Evolutionary conservation across 2,888 invertebrate genomes (phyloP).

Genomic region (Chalcosyrphus nemorum): DNA sequence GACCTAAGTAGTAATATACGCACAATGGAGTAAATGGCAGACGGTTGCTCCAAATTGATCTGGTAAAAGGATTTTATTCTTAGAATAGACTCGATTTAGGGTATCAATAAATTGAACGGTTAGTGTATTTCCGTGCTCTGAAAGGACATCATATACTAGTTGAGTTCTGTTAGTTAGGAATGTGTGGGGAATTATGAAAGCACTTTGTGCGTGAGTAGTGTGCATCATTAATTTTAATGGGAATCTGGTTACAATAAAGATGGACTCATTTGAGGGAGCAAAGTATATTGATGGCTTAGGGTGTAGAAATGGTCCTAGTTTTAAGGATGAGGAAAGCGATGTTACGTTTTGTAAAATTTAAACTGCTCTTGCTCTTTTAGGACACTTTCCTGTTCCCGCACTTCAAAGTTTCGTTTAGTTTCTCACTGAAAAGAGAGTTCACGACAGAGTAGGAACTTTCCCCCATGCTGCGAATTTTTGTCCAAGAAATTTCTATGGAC

Average conservation of each 20-base stretch:
- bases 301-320: background rate
- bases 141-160: background rate
- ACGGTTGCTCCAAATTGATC: constrained; percentile 6
- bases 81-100: background rate
- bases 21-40: background rate
- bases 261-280: background rate
- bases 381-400: no score
- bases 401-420: no score
- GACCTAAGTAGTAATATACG: background rate
- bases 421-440: no score
- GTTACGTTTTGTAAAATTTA: no score
- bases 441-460: no score
- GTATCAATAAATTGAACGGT: constrained; percentile 42
- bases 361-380: no score
- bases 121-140: background rate
- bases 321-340: background rate
- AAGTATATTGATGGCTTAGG: background rate
- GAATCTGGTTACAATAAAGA: constrained; percentile 30
- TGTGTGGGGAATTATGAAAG: background rate
- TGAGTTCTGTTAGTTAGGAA: background rate
- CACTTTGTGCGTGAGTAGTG: background rate
- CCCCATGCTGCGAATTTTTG: no score
- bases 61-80: background rate
- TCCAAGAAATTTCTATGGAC: no score
- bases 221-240: constrained; percentile 48